These are phyloP conservation scores for Notothenia coriiceps DNA, from an alignment of 2,113 vertebrate genomes.

Conservation along the genomic window DNA sequence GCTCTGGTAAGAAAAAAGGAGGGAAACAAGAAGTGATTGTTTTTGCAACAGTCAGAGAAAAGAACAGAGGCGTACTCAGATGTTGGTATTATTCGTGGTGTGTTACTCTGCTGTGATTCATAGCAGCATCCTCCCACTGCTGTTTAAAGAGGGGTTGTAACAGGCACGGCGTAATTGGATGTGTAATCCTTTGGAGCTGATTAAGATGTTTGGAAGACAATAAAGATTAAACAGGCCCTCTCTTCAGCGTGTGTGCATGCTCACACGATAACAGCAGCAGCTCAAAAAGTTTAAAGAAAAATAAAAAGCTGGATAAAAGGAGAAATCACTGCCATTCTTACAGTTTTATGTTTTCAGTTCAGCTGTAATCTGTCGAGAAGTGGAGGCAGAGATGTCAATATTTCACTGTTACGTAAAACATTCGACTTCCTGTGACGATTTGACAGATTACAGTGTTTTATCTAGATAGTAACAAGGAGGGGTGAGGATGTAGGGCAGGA, in stretches of 20 bases:
- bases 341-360: background rate
- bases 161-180: slow-evolving; percentile 74
- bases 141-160: slow-evolving; percentile 61
- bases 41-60: slow-evolving; percentile 25
- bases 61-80: slow-evolving; percentile 37
- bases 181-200: slow-evolving; percentile 74
- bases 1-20: slow-evolving; percentile 39
- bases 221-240: slow-evolving; percentile 47
- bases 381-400: slow-evolving; percentile 19
- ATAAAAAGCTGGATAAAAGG: background rate
- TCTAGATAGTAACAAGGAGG: slow-evolving; percentile 61
- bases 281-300: background rate
- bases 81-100: slow-evolving; percentile 64
- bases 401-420: slow-evolving; percentile 18
- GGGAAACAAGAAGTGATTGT: slow-evolving; percentile 35
- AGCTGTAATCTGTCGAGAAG: slow-evolving; percentile 17
- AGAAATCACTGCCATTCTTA: background rate
- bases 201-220: slow-evolving; percentile 72
- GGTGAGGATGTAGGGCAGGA: slow-evolving; percentile 34
- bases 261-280: slow-evolving; percentile 2
- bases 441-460: slow-evolving; percentile 50
- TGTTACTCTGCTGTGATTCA: slow-evolving; percentile 72
- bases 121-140: slow-evolving; percentile 57
- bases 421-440: slow-evolving; percentile 44
- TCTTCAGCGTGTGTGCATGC: slow-evolving; percentile 21